These are phyloP conservation scores for Moxostoma hubbsi DNA, from an alignment of 2,797 vertebrate species.

Conservation along the genomic window DNA sequence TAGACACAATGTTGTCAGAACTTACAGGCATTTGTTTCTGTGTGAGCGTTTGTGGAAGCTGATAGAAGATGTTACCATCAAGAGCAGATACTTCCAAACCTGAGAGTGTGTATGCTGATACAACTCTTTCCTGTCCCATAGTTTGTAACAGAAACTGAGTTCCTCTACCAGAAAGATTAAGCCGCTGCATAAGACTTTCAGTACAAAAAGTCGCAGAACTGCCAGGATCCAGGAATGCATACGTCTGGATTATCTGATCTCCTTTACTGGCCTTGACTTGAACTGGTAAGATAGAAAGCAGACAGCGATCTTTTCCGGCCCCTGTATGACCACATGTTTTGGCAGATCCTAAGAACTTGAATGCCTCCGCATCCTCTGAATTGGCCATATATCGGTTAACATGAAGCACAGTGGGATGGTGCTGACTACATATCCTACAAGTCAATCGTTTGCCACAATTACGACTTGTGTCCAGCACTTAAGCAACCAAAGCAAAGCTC, in stretches of 20 bases:
- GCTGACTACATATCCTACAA: not conserved
- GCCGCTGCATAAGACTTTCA: no score
- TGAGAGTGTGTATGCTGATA: no score
- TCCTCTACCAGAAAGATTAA: no score
- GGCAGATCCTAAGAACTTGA: no score
- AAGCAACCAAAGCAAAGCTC: constrained; percentile 50
- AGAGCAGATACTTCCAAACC: no score
- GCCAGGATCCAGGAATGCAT: constrained; percentile 6
- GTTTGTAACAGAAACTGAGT: no score
- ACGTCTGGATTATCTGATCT: not conserved
- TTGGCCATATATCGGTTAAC: no score
- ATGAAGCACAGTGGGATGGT: constrained; percentile 16
- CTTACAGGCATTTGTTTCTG: not conserved
- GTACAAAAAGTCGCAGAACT: no score
- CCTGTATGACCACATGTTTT: no score
- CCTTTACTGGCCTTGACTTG: not conserved
- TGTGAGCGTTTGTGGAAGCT: not conserved
- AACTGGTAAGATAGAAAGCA: not conserved
- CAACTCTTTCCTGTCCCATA: no score
- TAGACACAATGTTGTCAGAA: constrained; percentile 5
- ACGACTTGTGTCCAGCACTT: no score
- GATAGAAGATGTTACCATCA: not conserved
- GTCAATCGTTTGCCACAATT: not conserved
- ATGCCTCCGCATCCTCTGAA: no score
- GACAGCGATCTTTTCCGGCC: not conserved